Evolutionary conservation across 2,888 invertebrate genomes (phyloP).

Genomic region (Lasioglossum calceatum): DNA sequence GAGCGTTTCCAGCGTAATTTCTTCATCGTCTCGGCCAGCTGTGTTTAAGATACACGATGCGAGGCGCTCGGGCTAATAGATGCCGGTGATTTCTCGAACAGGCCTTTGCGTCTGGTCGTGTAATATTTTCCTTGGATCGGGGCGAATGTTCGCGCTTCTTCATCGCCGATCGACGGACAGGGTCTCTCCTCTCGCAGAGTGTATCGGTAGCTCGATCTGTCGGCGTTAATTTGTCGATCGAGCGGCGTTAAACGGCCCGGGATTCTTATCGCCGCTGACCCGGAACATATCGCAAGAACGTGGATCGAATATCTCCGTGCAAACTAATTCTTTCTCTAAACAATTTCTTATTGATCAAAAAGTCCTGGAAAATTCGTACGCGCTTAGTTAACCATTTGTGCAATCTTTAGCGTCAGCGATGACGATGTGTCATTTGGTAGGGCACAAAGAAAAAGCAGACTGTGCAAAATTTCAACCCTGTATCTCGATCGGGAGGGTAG

Average conservation of each 20-base stretch:
- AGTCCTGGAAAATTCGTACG: too few species aligned
- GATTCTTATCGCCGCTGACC: conserved; percentile 26
- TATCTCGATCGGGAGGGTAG: too few species aligned
- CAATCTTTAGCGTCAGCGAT: too few species aligned
- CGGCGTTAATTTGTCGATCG: conserved; percentile 25
- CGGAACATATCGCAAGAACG: neutral
- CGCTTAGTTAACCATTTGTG: too few species aligned
- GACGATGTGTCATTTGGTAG: too few species aligned
- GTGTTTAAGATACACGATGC: neutral
- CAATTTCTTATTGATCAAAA: neutral
- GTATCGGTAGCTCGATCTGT: conserved; percentile 49
- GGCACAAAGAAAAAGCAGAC: too few species aligned
- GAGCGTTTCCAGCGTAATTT: conserved; percentile 8
- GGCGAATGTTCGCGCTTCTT: conserved; percentile 47
- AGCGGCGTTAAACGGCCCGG: neutral
- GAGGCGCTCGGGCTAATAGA: conserved; percentile 49
- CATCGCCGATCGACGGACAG: conserved; percentile 41
- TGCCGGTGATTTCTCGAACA: conserved; percentile 52
- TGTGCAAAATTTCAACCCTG: too few species aligned
- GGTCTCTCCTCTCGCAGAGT: conserved; percentile 22
- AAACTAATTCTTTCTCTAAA: neutral
- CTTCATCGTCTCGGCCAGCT: neutral
- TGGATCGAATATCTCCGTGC: neutral
- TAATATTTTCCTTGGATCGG: conserved; percentile 49
- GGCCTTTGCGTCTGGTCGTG: conserved; percentile 10